These are phyloP conservation scores for Peromyscus californicus DNA, from an alignment of 2,113 vertebrate species.

Conservation along the genomic window DNA sequence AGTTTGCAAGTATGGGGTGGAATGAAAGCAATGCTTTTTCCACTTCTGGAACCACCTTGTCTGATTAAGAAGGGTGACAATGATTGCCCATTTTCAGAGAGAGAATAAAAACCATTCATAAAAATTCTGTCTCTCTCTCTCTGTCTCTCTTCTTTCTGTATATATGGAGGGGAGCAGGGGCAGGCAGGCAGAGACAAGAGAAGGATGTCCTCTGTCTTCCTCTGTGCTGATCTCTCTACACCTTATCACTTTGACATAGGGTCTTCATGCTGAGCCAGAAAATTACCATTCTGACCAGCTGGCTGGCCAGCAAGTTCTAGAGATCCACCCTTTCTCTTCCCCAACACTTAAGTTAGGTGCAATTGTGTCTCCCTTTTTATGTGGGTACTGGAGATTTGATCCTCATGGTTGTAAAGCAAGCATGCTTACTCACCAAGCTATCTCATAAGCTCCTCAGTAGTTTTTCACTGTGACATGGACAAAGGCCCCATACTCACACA, in stretches of 20 bases:
- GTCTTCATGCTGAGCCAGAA: background rate
- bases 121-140: background rate
- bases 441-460: background rate
- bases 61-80: background rate
- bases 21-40: background rate
- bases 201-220: background rate
- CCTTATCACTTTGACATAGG: background rate
- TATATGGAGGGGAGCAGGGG: background rate
- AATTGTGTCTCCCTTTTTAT: background rate
- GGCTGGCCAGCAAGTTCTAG: background rate
- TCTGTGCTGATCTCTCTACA: background rate
- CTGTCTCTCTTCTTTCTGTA: background rate
- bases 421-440: background rate
- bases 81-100: slow-evolving; percentile 41
- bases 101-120: background rate
- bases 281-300: background rate
- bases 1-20: background rate
- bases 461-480: background rate
- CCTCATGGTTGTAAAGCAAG: background rate
- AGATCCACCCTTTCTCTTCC: background rate
- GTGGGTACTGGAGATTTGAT: background rate
- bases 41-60: background rate
- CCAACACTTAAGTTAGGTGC: too few relatives aligned
- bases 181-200: background rate
- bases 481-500: background rate